These are phyloP conservation scores for Globodera ellingtonae DNA, from an alignment of 1,140 invertebrate genomes.

Conservation along the genomic window DNA sequence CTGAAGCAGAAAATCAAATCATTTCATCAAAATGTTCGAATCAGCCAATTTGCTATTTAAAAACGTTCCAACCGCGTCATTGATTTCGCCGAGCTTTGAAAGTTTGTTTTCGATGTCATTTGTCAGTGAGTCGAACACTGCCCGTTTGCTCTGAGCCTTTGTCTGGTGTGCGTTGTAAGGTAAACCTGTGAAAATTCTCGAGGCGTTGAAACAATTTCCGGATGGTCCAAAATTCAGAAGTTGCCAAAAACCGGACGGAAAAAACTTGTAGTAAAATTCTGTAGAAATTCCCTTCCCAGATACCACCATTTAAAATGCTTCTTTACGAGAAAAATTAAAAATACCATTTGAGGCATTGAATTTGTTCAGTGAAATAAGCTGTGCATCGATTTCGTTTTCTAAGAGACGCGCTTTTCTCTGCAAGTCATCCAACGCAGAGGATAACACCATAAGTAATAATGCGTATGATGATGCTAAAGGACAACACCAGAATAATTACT, in stretches of 20 bases:
- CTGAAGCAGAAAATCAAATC: constrained; percentile 10
- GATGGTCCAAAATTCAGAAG: no score
- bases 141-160: constrained; percentile 34
- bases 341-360: constrained; percentile 25
- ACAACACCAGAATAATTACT: no score
- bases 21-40: neutral
- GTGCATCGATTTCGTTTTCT: constrained; percentile 42
- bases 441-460: neutral
- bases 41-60: constrained; percentile 9
- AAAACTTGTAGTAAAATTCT: no score
- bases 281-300: no score
- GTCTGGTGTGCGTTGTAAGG: constrained; percentile 29
- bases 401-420: constrained; percentile 40
- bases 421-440: constrained; percentile 27
- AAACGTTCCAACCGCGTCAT: constrained; percentile 26
- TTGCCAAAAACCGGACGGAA: no score
- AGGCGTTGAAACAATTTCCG: no score
- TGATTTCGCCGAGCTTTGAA: constrained; percentile 37
- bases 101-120: constrained; percentile 33
- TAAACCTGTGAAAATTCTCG: no score
- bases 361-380: constrained; percentile 38
- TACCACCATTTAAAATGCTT: no score
- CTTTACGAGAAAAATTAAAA: constrained; percentile 7
- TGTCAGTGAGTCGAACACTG: constrained; percentile 36
- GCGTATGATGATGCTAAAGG: neutral